phyloP scores from a whole-genome alignment of 2,797 vertebrate genomes.

The Alauda arvensis region DNA sequence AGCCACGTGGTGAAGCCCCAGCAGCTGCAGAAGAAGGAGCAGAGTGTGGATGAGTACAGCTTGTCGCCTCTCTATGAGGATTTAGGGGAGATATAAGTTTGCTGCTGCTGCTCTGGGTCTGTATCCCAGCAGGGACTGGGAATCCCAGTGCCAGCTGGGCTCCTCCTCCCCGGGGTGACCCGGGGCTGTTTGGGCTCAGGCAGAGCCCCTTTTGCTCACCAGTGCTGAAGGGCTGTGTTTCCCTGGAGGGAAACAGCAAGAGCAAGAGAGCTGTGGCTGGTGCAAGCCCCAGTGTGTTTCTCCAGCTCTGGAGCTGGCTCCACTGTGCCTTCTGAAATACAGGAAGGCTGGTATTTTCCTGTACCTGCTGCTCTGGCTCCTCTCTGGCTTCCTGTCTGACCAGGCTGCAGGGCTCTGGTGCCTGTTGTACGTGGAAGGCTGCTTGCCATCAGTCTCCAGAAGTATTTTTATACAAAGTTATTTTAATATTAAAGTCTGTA shows the following conservation, averaged over 20 bases:
- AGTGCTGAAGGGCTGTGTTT: background rate
- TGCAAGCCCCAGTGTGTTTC: background rate
- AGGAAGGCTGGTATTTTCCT: background rate
- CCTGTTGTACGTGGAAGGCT: background rate
- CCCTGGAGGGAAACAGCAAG: background rate
- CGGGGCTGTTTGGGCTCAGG: background rate
- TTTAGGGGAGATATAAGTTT: constrained; percentile 39
- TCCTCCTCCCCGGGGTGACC: rapidly evolving
- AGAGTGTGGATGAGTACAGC: constrained; percentile 46
- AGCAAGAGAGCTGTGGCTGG: background rate
- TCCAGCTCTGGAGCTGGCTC: background rate
- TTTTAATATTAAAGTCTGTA: constrained; percentile 58
- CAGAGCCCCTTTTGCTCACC: background rate
- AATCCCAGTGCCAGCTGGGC: background rate
- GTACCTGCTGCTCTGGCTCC: background rate
- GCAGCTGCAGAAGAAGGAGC: constrained; percentile 21
- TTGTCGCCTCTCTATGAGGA: constrained; percentile 55
- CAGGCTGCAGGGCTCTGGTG: background rate
- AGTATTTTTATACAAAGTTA: constrained; percentile 57
- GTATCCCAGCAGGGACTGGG: background rate
- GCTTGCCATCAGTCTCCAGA: background rate
- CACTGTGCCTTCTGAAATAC: background rate
- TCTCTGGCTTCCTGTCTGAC: background rate
- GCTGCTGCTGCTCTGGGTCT: background rate
- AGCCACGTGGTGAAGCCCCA: constrained; percentile 78